A percentile compares a stretch with the other conserved stretches of the same genome.
These are phyloP conservation scores for Drosophila paracracens DNA, from an alignment of 2,888 invertebrate genomes.

Conservation along the genomic window DNA sequence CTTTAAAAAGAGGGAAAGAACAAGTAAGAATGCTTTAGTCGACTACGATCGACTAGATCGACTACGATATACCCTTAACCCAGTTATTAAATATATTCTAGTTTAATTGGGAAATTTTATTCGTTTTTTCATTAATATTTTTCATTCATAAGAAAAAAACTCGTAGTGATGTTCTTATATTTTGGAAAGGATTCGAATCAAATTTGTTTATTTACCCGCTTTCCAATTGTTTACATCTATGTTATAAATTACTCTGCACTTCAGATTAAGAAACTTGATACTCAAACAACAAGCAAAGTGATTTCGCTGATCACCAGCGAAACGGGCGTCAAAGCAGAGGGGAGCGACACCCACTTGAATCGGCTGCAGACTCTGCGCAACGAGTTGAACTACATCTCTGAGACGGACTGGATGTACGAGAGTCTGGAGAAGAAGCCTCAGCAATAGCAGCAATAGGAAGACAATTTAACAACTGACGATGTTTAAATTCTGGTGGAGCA, in stretches of 20 bases:
- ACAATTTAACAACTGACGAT: conserved; percentile 14
- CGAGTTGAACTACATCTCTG: conserved; percentile 91
- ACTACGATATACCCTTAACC: too few species aligned
- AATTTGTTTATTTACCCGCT: background rate
- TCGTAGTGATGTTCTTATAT: background rate
- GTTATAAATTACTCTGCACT: background rate
- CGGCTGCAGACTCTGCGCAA: conserved; percentile 90
- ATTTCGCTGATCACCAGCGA: conserved; percentile 77
- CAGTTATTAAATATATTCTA: too few species aligned
- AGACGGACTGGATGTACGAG: conserved; percentile 93
- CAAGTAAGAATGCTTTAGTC: too few species aligned
- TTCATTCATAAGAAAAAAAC: background rate
- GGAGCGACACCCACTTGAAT: conserved; percentile 89
- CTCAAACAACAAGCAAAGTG: conserved; percentile 64
- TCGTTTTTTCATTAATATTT: background rate
- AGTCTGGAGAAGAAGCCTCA: conserved; percentile 87
- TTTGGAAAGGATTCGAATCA: background rate
- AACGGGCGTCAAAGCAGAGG: conserved; percentile 85
- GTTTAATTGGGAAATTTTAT: too few species aligned
- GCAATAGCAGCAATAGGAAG: conserved; percentile 43
- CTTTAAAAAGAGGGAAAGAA: background rate
- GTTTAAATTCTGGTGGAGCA: background rate
- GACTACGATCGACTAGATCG: too few species aligned
- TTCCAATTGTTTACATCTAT: background rate
- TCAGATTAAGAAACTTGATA: conserved; percentile 59